Evolutionary conservation across 2,113 vertebrate genomes (phyloP), one percentile per base, ranked within the genome.

Genomic region (Ginglymostoma cirratum): DNA sequence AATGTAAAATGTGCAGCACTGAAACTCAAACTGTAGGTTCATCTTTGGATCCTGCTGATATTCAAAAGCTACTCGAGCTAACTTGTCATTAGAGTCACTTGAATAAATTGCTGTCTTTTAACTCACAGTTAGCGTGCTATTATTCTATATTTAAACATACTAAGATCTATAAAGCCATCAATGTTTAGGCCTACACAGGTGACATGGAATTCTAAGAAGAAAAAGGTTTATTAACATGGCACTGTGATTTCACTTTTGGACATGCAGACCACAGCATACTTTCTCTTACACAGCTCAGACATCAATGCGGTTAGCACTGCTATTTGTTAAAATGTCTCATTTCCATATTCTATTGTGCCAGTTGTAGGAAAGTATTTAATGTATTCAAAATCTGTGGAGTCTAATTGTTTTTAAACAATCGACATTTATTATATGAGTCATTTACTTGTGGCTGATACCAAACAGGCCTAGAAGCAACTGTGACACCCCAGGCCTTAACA

Each of bases 331-430:
- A 95, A 72, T 72, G 70, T 24, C 94, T 52, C 15, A 70, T 95
- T 95, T 95, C 17, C 94, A 76, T 95, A 48, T 95, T 76, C n/a
- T 95, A 72, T 95, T 70, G 94, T 95, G 69, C 69, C 94, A 95
- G 94, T 95, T 72, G 94, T 38, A 70, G 69, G 94, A 95, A 95
- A 17, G 67, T 76, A 95, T 95, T 95, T 95, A 95, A 95, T 95
- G 67, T 72, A 95, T 95, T 72, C 69, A 95, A 95, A 95, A 52
- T 95, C 69, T 70, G 69, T 95, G 94, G 69, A 52, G 24, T 95
- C 42, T 95, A 95, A 95, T 95, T 95, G 94, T 76, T 95, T 95
- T 76, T 95, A 95, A 95, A 95, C 94, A 95, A 76, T 95, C 69
- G 27, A 45, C 94, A 95, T 95, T 95, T 95, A 95, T 95, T 95